A percentile compares a stretch with the other conserved stretches of the same genome.
phyloP scores from a whole-genome alignment of 2,113 vertebrate species.

The Tinamus guttatus region DNA sequence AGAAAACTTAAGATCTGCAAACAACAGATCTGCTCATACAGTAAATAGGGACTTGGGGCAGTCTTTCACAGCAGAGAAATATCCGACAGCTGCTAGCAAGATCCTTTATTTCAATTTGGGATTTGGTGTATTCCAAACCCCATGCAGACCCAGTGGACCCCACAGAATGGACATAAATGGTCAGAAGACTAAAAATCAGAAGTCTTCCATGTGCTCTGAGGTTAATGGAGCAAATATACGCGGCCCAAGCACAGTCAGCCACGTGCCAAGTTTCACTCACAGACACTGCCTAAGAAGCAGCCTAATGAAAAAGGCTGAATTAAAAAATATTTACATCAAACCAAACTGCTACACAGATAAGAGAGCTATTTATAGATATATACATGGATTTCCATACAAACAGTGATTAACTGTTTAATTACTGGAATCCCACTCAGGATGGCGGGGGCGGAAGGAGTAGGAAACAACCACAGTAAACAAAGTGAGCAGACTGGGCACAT shows the following conservation, averaged over 20 bases:
- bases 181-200: not conserved
- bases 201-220: accelerated
- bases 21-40: not conserved
- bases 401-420: not conserved
- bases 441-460: not conserved
- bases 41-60: not conserved
- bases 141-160: not conserved
- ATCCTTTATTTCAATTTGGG: not conserved
- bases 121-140: not conserved
- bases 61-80: not conserved
- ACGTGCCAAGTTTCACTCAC: not conserved
- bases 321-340: slow-evolving; percentile 22
- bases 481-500: not conserved
- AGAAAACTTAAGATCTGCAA: not conserved
- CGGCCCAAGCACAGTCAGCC: not conserved
- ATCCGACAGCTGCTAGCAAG: not conserved
- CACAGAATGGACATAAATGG: not conserved
- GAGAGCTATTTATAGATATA: not conserved
- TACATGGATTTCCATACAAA: not conserved
- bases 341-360: not conserved
- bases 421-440: not conserved
- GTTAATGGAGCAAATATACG: not conserved
- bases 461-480: not conserved
- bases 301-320: not conserved
- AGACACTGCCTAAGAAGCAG: not conserved